Evolutionary conservation across 1,140 invertebrate species (phyloP), one percentile per base, ranked within the genome.

Genomic region (Galleria mellonella): DNA sequence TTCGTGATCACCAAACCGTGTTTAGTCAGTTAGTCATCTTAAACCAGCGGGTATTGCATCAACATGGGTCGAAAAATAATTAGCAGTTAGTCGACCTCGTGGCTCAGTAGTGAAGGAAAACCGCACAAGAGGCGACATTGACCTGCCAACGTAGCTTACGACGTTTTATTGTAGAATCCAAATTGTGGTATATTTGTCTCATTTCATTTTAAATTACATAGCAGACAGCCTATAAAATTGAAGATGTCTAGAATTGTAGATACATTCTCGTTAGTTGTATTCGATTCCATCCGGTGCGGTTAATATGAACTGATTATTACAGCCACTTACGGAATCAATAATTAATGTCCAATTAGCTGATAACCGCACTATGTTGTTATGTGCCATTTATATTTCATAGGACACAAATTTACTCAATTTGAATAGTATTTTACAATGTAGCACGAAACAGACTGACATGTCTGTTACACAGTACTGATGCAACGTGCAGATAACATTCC

Each of bases 401-500:
- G 44, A 64, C 50, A 55, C 54, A 62, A 65, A 73, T 61, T 49
- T 58, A 53, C 55, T 53, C 65, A 62, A 71, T 76, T 73, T 68
- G 65, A 73, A 72, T 72, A 69, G 55, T 68, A 62, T 69, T 72
- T 66, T 63, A 65, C 64, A 73, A 72, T 67, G 59, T 74, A 68
- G 56, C 65, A 64, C 48, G 39, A 62, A 69, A 62, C 55, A 50
- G 56, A 38, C 67, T 55, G 72, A 72, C 73, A 67, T 72, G 68
- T 71, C 69, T 56, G 78, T 73, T 65, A 57, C 49, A 44, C 68
- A 72, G 64, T 67, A 37, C 55, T 67, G 77, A 81, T 79, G 68
- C 69, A 51, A 69, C 62, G 62, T 62, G 61, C 67, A 55, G 77
- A 84, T 82, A 82, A 82, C 77, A 82, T 79, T 76, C 81, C 77